Percentiles rank a stretch among this genome's conserved stretches.
phyloP scores from a whole-genome alignment of 2,797 vertebrate genomes.

The Lates japonicus region DNA sequence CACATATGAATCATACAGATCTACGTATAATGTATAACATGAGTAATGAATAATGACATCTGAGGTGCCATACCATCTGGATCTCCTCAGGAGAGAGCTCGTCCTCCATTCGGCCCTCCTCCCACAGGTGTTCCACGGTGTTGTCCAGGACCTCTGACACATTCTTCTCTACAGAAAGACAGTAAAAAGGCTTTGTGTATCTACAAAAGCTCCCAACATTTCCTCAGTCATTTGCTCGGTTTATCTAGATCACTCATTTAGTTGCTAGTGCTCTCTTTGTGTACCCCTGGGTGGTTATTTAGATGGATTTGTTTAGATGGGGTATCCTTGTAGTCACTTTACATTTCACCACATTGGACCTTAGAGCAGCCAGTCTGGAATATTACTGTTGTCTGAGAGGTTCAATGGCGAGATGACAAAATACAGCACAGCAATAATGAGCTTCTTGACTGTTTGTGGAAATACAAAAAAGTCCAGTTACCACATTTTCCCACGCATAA shows the following conservation, averaged over 20 bases:
- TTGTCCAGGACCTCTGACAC: slow-evolving; percentile 80
- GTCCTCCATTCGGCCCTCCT: slow-evolving; percentile 90
- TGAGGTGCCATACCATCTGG: slow-evolving; percentile 90
- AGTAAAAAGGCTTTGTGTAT: neutral
- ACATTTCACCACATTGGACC: neutral
- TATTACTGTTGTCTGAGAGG: neutral
- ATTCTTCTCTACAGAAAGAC: slow-evolving; percentile 84
- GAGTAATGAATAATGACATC: slow-evolving; percentile 12
- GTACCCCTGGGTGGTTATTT: neutral
- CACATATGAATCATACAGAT: slow-evolving; percentile 14
- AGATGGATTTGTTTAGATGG: neutral
- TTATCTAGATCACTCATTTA: neutral
- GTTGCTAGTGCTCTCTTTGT: neutral
- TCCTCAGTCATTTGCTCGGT: neutral
- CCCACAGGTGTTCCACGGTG: slow-evolving; percentile 86
- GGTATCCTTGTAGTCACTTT: neutral
- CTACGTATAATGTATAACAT: neutral
- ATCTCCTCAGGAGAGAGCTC: slow-evolving; percentile 97
- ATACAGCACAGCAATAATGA: neutral
- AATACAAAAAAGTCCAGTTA: neutral
- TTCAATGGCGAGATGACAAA: neutral
- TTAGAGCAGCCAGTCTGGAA: neutral
- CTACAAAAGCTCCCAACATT: neutral
- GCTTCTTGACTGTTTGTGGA: neutral
- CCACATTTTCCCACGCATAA: neutral